phyloP scores from a whole-genome alignment of 2,113 vertebrate species.

The Hyaena hyaena region DNA sequence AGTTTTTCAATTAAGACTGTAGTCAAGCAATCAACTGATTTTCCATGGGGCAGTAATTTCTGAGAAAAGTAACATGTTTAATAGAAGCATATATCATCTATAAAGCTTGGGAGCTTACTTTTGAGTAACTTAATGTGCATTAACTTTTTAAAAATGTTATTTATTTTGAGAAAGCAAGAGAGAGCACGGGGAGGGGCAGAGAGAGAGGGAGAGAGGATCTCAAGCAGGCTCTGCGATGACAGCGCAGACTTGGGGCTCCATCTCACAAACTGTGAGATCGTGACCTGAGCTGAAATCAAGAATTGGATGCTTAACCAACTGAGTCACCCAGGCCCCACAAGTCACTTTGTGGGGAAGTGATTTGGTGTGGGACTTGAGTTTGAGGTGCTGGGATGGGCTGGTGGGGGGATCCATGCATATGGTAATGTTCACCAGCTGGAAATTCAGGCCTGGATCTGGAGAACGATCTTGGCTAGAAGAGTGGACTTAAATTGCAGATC shows the following conservation, averaged over 20 bases:
- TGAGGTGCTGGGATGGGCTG: not conserved
- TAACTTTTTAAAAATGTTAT: not conserved
- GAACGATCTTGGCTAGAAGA: not conserved
- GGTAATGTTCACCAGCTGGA: not conserved
- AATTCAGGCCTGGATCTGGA: not conserved
- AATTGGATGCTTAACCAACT: too few species aligned
- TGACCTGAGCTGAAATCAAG: too few species aligned
- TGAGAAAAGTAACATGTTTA: slow-evolving; percentile 20
- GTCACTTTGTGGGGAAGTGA: not conserved
- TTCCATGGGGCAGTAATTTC: not conserved
- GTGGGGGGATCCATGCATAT: not conserved
- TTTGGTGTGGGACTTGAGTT: not conserved
- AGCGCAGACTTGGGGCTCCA: too few species aligned
- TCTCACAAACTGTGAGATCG: too few species aligned
- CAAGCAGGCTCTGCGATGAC: too few species aligned
- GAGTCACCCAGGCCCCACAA: too few species aligned
- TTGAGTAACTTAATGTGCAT: not conserved
- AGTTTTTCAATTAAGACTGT: not conserved
- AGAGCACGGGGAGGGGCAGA: too few species aligned
- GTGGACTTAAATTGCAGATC: not conserved
- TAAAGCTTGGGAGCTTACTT: not conserved
- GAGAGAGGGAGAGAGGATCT: too few species aligned
- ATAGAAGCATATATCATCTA: not conserved
- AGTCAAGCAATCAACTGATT: not conserved
- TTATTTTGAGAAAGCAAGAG: too few species aligned